Evolutionary conservation across 2,113 vertebrate species (phyloP).

Genomic region (Emydura subglobosa): DNA sequence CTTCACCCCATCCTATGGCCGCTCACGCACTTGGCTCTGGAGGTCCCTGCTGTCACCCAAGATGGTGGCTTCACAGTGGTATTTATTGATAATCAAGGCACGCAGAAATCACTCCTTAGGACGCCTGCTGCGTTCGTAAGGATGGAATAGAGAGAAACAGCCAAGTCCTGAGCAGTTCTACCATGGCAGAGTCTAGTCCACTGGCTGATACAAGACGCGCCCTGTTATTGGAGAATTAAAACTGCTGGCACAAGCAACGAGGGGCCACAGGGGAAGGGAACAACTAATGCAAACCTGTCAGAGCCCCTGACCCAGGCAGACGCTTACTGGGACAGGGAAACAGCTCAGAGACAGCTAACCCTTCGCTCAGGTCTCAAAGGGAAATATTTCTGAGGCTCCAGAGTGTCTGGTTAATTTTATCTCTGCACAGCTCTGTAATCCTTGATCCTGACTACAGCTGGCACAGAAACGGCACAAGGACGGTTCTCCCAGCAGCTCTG

Average conservation of each 20-base stretch:
- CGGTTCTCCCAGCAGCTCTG: not conserved
- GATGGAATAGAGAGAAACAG: not conserved
- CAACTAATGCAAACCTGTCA: not conserved
- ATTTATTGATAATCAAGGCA: not conserved
- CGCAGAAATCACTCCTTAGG: not conserved
- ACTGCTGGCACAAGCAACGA: not conserved
- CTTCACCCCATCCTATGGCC: not conserved
- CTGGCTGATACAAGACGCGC: not conserved
- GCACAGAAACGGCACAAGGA: not conserved
- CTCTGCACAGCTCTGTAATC: not conserved
- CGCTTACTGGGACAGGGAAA: not conserved
- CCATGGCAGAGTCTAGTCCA: not conserved
- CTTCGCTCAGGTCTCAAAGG: not conserved
- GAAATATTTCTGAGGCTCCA: not conserved
- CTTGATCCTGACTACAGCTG: not conserved
- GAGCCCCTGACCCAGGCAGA: not conserved
- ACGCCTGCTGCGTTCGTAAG: not conserved
- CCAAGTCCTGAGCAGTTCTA: not conserved
- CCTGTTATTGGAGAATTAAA: not conserved
- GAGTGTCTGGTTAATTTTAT: not conserved
- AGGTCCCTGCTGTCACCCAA: not conserved
- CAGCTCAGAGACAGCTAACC: not conserved
- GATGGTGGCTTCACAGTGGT: not conserved
- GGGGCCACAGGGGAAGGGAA: not conserved
- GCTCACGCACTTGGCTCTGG: not conserved